Percentiles rank a stretch among this genome's conserved stretches.
phyloP scores from a whole-genome alignment of 2,113 vertebrate species.

The Oxyruncus cristatus region DNA sequence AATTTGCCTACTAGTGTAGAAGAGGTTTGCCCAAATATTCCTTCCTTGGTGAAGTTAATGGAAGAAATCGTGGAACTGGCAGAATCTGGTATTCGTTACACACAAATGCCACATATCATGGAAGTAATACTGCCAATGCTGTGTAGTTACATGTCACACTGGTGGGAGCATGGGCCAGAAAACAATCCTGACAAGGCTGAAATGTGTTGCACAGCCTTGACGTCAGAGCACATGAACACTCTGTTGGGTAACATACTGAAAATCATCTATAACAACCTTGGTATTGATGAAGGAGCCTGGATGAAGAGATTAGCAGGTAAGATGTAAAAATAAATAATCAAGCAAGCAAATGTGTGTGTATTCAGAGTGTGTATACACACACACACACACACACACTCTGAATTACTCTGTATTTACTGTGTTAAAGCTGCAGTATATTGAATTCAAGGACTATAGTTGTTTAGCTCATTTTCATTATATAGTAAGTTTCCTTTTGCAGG shows the following conservation, averaged over 20 bases:
- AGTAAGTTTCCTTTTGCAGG: neutral
- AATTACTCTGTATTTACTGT: neutral
- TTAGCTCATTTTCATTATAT: neutral
- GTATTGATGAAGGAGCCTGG: slow-evolving; percentile 94
- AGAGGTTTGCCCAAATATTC: slow-evolving; percentile 87
- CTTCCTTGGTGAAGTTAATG: slow-evolving; percentile 87
- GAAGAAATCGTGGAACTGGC: slow-evolving; percentile 92
- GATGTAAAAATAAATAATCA: neutral
- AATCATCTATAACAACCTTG: slow-evolving; percentile 97
- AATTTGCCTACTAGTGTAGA: slow-evolving; percentile 82
- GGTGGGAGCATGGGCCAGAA: slow-evolving; percentile 95
- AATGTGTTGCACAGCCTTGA: slow-evolving; percentile 88
- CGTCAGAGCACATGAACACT: slow-evolving; percentile 92
- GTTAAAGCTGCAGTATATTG: neutral
- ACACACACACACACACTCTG: no score
- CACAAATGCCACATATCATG: slow-evolving; percentile 95
- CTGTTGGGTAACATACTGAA: slow-evolving; percentile 94
- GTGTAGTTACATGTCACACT: slow-evolving; percentile 96
- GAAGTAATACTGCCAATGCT: slow-evolving; percentile 94
- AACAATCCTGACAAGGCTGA: slow-evolving; percentile 75
- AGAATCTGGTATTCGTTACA: slow-evolving; percentile 91
- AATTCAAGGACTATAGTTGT: neutral
- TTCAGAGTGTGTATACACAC: neutral
- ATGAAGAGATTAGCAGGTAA: slow-evolving; percentile 95
- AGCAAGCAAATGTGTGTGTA: neutral